Evolutionary conservation across 1,140 invertebrate genomes (phyloP).

Genomic region (Odontomachus brunneus): DNA sequence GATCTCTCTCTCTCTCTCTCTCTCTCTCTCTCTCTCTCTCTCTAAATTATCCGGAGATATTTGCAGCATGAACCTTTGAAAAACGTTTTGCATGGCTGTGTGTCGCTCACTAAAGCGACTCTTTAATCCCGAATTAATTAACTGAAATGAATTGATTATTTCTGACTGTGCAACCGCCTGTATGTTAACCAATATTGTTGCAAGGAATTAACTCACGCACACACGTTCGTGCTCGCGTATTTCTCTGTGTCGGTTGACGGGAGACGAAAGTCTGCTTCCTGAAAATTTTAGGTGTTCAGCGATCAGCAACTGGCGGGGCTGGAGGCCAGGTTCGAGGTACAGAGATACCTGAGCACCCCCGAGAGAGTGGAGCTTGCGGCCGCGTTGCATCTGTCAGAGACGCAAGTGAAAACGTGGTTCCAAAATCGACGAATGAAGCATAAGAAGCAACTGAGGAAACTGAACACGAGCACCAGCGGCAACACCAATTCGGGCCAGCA

Average conservation of each 20-base stretch:
- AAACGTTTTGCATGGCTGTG: no score
- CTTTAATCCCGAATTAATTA: no score
- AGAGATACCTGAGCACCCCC: slow-evolving; percentile 98
- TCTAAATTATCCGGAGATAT: no score
- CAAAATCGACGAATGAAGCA: slow-evolving; percentile 99
- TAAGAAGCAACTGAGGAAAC: slow-evolving; percentile 95
- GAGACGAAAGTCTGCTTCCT: slow-evolving; percentile 1
- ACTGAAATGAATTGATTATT: no score
- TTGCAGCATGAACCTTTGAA: no score
- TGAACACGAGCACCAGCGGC: slow-evolving; percentile 85
- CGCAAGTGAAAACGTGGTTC: slow-evolving; percentile 99
- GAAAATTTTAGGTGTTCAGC: slow-evolving; percentile 91
- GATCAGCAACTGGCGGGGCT: slow-evolving; percentile 97
- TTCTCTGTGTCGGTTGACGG: neutral
- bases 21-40: no score
- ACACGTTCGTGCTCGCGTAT: neutral
- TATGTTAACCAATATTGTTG: no score
- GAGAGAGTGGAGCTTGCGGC: slow-evolving; percentile 97
- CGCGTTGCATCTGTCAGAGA: slow-evolving; percentile 96
- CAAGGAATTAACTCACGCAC: no score
- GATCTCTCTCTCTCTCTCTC: no score
- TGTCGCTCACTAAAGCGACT: no score
- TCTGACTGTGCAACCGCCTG: no score
- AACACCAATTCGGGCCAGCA: slow-evolving; percentile 73
- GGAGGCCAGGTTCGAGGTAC: slow-evolving; percentile 97